Evolutionary conservation across 2,888 invertebrate genomes (phyloP).

Genomic region (Clunio marinus): DNA sequence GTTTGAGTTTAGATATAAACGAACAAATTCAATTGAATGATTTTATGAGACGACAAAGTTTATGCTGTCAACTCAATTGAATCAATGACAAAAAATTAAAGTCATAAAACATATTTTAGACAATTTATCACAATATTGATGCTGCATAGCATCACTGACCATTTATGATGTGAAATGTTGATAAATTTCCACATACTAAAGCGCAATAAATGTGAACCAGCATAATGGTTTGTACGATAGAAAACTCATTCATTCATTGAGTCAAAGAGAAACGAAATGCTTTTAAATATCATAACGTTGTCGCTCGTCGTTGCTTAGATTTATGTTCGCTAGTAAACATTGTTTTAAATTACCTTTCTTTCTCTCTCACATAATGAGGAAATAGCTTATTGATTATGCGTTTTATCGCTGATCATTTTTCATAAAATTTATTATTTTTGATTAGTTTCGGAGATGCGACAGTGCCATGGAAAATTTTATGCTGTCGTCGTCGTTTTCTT

Average conservation of each 20-base stretch:
- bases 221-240: background rate
- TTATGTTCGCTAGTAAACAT: background rate
- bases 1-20: too few species aligned
- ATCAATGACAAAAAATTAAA: too few species aligned
- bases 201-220: background rate
- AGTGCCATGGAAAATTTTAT: too few species aligned
- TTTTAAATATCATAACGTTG: background rate
- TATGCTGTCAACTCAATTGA: too few species aligned
- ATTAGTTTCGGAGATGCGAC: background rate
- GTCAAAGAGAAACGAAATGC: background rate
- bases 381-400: background rate
- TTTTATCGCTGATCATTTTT: background rate
- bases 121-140: background rate
- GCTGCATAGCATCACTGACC: background rate
- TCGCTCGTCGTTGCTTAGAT: background rate
- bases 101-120: background rate
- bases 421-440: background rate
- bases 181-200: background rate
- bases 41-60: too few species aligned
- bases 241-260: too few species aligned
- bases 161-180: background rate
- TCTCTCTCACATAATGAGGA: too few species aligned
- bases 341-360: background rate
- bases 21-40: too few species aligned
- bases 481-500: too few species aligned